These are phyloP conservation scores for Diachasmimorpha longicaudata DNA, from an alignment of 1,140 invertebrate species.

Conservation along the genomic window DNA sequence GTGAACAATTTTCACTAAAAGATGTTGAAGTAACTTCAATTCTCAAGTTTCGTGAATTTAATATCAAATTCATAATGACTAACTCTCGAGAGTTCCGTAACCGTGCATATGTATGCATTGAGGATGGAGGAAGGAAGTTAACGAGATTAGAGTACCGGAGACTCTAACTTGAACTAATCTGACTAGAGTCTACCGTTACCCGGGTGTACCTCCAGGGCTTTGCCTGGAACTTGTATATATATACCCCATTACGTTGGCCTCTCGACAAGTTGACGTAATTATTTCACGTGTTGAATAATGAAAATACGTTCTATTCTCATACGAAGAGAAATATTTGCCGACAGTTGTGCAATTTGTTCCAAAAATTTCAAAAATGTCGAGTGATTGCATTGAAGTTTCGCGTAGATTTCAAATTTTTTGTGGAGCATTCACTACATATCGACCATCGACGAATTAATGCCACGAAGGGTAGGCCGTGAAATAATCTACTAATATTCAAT, in stretches of 20 bases:
- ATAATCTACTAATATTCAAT: too few relatives aligned
- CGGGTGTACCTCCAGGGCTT: background rate
- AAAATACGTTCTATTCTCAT: background rate
- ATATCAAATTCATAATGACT: background rate
- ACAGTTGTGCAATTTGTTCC: background rate
- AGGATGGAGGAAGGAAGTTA: constrained; percentile 17
- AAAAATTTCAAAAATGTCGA: too few relatives aligned
- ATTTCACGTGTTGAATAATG: background rate
- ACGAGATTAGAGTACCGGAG: constrained; percentile 23
- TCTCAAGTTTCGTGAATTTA: background rate
- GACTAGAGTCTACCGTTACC: constrained; percentile 11
- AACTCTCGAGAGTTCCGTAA: background rate
- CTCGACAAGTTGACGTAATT: constrained; percentile 4
- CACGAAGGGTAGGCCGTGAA: too few relatives aligned
- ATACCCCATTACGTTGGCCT: background rate
- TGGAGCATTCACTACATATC: too few relatives aligned
- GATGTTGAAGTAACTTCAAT: background rate
- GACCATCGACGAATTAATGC: too few relatives aligned
- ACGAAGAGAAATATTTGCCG: background rate
- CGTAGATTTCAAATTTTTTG: too few relatives aligned
- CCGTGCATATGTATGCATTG: background rate
- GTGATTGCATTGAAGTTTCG: too few relatives aligned
- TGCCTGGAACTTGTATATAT: constrained; percentile 6
- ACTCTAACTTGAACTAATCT: constrained; percentile 27
- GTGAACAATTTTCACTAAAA: background rate